These are phyloP conservation scores for Istiophorus platypterus DNA, from an alignment of 2,113 vertebrate species.

Conservation along the genomic window DNA sequence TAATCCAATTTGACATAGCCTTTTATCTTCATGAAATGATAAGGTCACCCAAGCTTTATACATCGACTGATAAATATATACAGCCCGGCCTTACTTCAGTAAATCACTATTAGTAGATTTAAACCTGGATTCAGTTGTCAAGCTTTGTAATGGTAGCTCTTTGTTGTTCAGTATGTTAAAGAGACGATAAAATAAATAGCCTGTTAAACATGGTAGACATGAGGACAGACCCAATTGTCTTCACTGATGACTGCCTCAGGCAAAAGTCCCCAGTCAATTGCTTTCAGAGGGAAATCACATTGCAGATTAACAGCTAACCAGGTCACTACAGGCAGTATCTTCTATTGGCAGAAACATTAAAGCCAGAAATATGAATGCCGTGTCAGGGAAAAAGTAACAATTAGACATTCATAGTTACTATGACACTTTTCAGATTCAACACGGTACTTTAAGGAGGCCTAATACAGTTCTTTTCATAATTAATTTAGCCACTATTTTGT, in stretches of 20 bases:
- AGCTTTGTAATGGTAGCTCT: conserved; percentile 23
- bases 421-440: conserved; percentile 29
- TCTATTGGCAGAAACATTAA: conserved; percentile 20
- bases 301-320: conserved; percentile 86
- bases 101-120: neutral
- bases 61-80: conserved; percentile 4
- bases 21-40: conserved; percentile 59
- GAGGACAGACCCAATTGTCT: conserved; percentile 85
- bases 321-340: conserved; percentile 71
- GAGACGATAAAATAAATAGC: conserved; percentile 55
- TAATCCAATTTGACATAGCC: conserved; percentile 72
- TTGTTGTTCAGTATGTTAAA: conserved; percentile 39
- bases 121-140: conserved; percentile 44
- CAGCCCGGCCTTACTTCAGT: conserved; percentile 34
- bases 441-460: conserved; percentile 36
- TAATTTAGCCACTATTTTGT: conserved; percentile 14
- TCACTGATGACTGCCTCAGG: conserved; percentile 84
- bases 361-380: conserved; percentile 47
- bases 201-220: conserved; percentile 67
- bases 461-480: conserved; percentile 42
- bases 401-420: conserved; percentile 15
- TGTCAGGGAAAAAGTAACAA: neutral
- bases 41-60: conserved; percentile 61
- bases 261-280: conserved; percentile 85
- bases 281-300: conserved; percentile 84